A percentile compares a stretch with the other conserved stretches of the same genome.
Conservation (phyloP, 2,888 invertebrate genomes). For the Polydesmus complanatus region DNA sequence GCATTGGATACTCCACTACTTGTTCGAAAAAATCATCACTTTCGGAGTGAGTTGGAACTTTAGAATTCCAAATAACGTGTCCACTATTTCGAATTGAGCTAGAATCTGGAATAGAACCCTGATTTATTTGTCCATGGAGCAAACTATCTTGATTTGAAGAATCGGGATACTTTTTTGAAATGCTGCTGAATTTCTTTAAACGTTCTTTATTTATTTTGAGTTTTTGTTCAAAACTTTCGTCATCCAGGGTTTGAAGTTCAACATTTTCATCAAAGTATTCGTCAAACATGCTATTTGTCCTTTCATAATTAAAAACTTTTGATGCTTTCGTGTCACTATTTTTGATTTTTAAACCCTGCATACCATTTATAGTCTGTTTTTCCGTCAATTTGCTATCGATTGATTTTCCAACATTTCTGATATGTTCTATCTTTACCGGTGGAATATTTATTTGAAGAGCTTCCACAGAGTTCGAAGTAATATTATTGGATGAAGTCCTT, state of each 20-base stretch:
- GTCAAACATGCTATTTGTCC: slow-evolving; percentile 26
- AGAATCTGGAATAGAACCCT: neutral
- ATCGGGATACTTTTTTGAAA: neutral
- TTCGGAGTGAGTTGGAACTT: neutral
- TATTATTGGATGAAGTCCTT: neutral
- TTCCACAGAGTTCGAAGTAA: neutral
- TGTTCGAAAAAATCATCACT: slow-evolving; percentile 7
- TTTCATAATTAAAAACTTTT: slow-evolving; percentile 5
- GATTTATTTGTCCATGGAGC: slow-evolving; percentile 12
- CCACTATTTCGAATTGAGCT: neutral
- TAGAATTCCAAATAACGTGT: neutral
- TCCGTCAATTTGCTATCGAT: neutral
- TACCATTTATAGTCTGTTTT: neutral
- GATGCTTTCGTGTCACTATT: neutral
- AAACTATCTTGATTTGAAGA: slow-evolving; percentile 9
- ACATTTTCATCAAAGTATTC: slow-evolving; percentile 27
- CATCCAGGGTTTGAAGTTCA: slow-evolving; percentile 14
- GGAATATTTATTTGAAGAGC: slow-evolving; percentile 6
- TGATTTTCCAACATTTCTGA: slow-evolving; percentile 13
- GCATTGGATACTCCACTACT: slow-evolving; percentile 26
- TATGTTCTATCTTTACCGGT: slow-evolving; percentile 6
- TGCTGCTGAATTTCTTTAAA: neutral
- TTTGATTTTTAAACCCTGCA: neutral
- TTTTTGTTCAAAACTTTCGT: slow-evolving; percentile 11
- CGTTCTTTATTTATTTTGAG: slow-evolving; percentile 1